phyloP scores from a whole-genome alignment of 1,140 invertebrate genomes.

The Drosophila nikananu region DNA sequence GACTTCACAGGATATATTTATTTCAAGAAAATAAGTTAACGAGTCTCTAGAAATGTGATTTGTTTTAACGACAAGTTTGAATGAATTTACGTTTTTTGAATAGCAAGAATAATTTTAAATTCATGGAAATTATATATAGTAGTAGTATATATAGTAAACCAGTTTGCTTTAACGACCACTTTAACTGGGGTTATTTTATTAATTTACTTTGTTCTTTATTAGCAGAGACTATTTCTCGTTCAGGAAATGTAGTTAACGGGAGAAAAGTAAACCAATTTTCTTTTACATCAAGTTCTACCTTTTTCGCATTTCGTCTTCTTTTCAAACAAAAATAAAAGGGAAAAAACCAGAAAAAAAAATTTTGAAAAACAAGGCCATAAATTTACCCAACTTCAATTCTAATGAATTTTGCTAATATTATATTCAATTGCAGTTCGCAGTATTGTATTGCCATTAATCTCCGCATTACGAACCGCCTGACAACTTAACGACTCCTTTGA shows the following conservation, averaged over 20 bases:
- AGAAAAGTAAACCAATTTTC: not conserved
- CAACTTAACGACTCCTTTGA: slow-evolving; percentile 20
- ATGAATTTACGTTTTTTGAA: too few relatives aligned
- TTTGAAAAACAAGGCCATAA: slow-evolving; percentile 2
- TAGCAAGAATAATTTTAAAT: too few relatives aligned
- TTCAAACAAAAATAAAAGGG: not conserved
- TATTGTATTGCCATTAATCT: slow-evolving; percentile 7
- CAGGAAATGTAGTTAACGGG: not conserved
- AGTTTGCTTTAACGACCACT: too few relatives aligned
- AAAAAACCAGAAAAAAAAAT: not conserved
- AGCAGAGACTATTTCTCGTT: too few relatives aligned
- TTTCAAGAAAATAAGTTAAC: too few relatives aligned
- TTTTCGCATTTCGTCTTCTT: not conserved
- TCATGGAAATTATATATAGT: too few relatives aligned
- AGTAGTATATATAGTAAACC: too few relatives aligned
- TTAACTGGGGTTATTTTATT: too few relatives aligned
- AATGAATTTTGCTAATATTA: slow-evolving; percentile 1
- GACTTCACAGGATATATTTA: too few relatives aligned
- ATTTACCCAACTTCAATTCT: not conserved
- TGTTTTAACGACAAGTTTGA: too few relatives aligned
- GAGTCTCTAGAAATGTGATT: too few relatives aligned
- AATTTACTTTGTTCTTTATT: too few relatives aligned
- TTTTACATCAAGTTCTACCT: not conserved
- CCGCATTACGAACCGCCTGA: slow-evolving; percentile 5
- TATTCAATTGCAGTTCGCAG: slow-evolving; percentile 1